Evolutionary conservation across 2,888 invertebrate genomes (phyloP).

Genomic region (Cecidostiba fungosa): DNA sequence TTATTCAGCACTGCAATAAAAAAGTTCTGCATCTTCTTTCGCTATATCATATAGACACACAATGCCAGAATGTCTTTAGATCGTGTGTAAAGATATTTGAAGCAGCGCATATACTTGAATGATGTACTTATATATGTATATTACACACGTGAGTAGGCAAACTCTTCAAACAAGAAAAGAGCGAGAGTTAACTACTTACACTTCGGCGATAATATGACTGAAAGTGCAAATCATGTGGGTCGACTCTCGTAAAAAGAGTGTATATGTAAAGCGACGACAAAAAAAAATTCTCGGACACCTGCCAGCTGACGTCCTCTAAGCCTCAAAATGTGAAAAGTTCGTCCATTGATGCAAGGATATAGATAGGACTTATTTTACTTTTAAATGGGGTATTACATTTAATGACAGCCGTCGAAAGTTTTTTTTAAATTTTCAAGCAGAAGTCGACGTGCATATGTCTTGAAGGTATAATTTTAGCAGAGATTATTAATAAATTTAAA

Average conservation of each 20-base stretch:
- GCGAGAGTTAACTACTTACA: not conserved
- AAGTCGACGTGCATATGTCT: not conserved
- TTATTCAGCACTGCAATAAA: too few species aligned
- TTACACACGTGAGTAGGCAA: not conserved
- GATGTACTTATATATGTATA: too few species aligned
- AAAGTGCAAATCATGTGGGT: conserved; percentile 1
- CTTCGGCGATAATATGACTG: not conserved
- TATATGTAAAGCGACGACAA: not conserved
- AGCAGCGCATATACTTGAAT: not conserved
- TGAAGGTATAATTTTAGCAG: not conserved
- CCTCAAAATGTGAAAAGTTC: not conserved
- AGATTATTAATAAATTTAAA: not conserved
- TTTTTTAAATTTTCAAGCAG: not conserved
- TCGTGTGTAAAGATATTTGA: not conserved
- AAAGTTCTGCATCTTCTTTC: too few species aligned
- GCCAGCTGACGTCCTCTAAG: not conserved
- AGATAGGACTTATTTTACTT: not conserved
- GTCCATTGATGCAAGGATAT: not conserved
- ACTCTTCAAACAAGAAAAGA: not conserved
- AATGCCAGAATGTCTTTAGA: not conserved
- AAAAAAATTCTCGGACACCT: not conserved
- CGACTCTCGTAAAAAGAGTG: not conserved
- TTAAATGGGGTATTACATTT: not conserved
- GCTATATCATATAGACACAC: not conserved
- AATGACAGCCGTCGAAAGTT: not conserved